phyloP scores from a whole-genome alignment of 2,797 vertebrate genomes.

The Alcedo atthis region DNA sequence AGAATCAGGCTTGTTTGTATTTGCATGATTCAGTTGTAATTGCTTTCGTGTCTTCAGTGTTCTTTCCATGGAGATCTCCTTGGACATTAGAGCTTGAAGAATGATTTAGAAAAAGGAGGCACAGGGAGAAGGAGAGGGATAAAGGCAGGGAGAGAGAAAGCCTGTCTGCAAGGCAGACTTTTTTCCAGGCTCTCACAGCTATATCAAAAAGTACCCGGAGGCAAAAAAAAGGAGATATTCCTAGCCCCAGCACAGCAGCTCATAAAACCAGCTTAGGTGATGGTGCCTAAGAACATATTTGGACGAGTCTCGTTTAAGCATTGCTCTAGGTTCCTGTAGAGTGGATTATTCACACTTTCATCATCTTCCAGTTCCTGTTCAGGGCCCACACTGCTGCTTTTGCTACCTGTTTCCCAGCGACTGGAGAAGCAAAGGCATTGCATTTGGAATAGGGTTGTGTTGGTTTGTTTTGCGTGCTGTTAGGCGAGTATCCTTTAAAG shows the following conservation, averaged over 20 bases:
- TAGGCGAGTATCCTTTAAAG: background rate
- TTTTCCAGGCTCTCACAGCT: background rate
- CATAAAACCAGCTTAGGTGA: background rate
- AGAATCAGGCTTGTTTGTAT: slow-evolving; percentile 30
- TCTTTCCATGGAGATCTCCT: slow-evolving; percentile 13
- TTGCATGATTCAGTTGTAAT: slow-evolving; percentile 19
- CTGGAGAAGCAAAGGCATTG: background rate
- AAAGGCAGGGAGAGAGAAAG: background rate
- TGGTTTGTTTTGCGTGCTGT: background rate
- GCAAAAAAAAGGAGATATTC: slow-evolving; percentile 8
- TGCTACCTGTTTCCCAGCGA: background rate
- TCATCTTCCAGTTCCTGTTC: background rate
- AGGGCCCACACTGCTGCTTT: background rate
- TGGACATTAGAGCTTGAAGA: background rate
- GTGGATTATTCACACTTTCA: accelerated
- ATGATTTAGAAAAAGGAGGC: background rate
- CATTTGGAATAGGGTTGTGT: background rate
- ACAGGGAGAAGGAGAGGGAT: background rate
- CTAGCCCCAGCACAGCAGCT: background rate
- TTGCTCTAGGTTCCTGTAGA: background rate
- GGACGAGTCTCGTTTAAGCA: background rate
- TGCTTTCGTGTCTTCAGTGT: background rate
- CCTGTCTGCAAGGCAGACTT: background rate
- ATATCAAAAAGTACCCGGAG: slow-evolving; percentile 32
- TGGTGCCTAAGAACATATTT: background rate